phyloP scores from a whole-genome alignment of 30 jellyfish, hydroid and myxozoan genomes.

The Turritopsis rubra region DNA sequence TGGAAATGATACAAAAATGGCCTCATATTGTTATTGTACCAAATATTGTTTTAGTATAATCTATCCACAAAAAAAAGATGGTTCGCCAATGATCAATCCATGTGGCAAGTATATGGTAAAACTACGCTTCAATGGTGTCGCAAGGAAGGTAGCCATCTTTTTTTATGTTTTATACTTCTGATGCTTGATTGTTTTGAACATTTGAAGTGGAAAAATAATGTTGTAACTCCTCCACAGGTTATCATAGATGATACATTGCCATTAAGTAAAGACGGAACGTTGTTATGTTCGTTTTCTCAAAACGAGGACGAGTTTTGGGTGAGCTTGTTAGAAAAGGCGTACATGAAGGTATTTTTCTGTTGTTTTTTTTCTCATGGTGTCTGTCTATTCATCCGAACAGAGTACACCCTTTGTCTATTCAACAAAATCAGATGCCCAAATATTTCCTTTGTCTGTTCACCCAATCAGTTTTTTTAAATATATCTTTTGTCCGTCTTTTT shows the following conservation, averaged over 20 bases:
- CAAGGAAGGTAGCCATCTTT: conserved; percentile 62
- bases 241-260: conserved; percentile 84
- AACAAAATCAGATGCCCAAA: not conserved
- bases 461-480: not conserved
- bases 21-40: no score
- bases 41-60: conserved; percentile 47
- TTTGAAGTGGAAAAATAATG: no score
- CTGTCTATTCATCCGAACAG: no score
- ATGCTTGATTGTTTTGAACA: no score
- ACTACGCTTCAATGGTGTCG: conserved; percentile 79
- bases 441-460: not conserved
- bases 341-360: conserved; percentile 56
- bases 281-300: conserved; percentile 85
- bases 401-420: not conserved
- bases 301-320: conserved; percentile 97
- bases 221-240: conserved; percentile 47
- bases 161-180: not conserved
- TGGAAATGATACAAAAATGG: no score
- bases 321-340: conserved; percentile 91
- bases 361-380: no score
- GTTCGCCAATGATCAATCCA: conserved; percentile 89
- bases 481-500: not conserved
- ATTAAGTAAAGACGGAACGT: conserved; percentile 61
- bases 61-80: conserved; percentile 81
- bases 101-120: conserved; percentile 95